Conservation (phyloP, 2,888 invertebrate species). For the Athalia rosae region DNA sequence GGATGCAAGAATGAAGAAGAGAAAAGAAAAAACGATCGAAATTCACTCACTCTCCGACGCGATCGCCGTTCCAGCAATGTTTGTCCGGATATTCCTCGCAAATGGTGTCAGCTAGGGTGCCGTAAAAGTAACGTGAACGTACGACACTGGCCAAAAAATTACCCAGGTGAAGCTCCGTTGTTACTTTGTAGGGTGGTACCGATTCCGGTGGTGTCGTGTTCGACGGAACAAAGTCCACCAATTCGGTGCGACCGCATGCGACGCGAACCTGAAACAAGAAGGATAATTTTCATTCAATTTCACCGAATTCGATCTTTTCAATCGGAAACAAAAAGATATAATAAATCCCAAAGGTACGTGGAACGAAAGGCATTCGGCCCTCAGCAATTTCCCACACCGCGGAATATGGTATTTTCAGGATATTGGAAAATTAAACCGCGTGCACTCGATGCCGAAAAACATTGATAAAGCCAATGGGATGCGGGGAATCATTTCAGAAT, state of each 20-base stretch:
- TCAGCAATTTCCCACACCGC: too few species aligned
- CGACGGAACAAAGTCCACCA: conserved; percentile 53
- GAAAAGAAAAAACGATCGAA: background rate
- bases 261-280: conserved; percentile 66
- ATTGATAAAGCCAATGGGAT: too few species aligned
- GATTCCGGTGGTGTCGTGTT: conserved; percentile 49
- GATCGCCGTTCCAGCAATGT: conserved; percentile 88
- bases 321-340: too few species aligned
- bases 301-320: too few species aligned
- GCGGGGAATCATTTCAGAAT: too few species aligned
- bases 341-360: too few species aligned
- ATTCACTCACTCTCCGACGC: conserved; percentile 83
- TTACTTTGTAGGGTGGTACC: conserved; percentile 49
- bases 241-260: conserved; percentile 67
- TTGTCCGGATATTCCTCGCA: conserved; percentile 84
- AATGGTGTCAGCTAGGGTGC: conserved; percentile 85
- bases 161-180: conserved; percentile 65
- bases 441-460: too few species aligned
- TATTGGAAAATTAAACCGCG: too few species aligned
- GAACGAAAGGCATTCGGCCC: too few species aligned
- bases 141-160: conserved; percentile 72
- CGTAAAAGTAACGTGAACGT: conserved; percentile 87
- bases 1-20: background rate
- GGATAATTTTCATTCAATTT: background rate
- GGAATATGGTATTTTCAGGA: too few species aligned